phyloP scores from a whole-genome alignment of 1,140 invertebrate genomes.

The Holotrichia oblita region DNA sequence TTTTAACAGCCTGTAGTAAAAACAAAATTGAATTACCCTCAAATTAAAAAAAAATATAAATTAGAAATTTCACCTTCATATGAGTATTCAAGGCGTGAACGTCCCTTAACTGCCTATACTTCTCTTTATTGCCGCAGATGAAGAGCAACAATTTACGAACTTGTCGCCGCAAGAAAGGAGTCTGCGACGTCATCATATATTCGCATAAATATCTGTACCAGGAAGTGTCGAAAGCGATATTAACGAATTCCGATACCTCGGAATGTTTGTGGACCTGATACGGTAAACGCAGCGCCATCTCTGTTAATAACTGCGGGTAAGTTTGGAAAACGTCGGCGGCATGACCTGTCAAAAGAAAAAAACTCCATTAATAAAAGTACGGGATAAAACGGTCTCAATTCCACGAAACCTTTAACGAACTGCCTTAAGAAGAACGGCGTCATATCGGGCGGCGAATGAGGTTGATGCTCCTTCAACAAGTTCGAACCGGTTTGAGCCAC shows the following conservation, averaged over 20 bases:
- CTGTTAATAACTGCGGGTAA: conserved; percentile 92
- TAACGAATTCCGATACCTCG: conserved; percentile 66
- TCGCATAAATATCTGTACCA: conserved; percentile 91
- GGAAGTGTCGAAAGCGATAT: conserved; percentile 66
- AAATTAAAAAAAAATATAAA: neutral
- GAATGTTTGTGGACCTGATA: conserved; percentile 90
- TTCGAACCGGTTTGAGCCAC: conserved; percentile 63
- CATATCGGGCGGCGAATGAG: conserved; percentile 89
- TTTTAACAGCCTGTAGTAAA: conserved; percentile 67
- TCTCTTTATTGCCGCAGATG: conserved; percentile 95
- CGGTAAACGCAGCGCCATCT: conserved; percentile 92
- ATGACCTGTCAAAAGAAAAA: conserved; percentile 77
- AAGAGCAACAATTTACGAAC: conserved; percentile 90
- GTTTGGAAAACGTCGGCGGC: conserved; percentile 92
- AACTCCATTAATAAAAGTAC: neutral
- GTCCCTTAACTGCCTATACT: conserved; percentile 92
- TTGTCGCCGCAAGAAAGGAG: conserved; percentile 79
- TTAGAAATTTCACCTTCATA: conserved; percentile 67
- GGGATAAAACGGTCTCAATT: neutral
- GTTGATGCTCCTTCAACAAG: conserved; percentile 83
- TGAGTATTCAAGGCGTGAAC: conserved; percentile 88
- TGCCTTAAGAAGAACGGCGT: conserved; percentile 94
- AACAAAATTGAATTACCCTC: conserved; percentile 42
- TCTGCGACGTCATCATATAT: conserved; percentile 95
- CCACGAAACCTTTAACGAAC: conserved; percentile 79